A percentile compares a stretch with the other conserved stretches of the same genome.
phyloP scores from a whole-genome alignment of 2,797 vertebrate genomes.

The Sitta carolinensis region DNA sequence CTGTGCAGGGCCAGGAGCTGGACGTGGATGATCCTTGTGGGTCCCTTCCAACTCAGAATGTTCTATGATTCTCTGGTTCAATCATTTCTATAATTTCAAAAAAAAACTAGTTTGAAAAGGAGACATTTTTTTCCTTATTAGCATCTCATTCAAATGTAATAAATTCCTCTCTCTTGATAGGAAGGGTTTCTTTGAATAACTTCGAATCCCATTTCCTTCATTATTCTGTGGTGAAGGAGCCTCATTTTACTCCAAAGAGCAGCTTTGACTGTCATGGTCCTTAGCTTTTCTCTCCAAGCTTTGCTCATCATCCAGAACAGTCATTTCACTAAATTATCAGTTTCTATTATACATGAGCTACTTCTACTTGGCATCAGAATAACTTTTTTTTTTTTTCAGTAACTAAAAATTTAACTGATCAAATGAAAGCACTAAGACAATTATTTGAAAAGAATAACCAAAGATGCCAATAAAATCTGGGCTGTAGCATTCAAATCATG shows the following conservation, averaged over 20 bases:
- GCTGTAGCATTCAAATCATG: background rate
- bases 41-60: background rate
- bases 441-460: background rate
- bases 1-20: background rate
- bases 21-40: background rate
- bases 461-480: background rate
- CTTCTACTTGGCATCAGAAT: background rate
- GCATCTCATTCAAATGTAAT: background rate
- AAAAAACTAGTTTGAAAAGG: background rate
- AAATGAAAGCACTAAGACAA: slow-evolving; percentile 20
- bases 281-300: background rate
- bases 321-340: background rate
- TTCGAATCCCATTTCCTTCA: background rate
- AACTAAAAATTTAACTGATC: slow-evolving; percentile 22
- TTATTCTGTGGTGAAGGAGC: background rate
- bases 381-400: background rate
- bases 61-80: background rate
- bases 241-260: background rate
- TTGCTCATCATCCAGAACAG: background rate
- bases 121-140: background rate
- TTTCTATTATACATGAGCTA: background rate
- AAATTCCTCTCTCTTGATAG: background rate
- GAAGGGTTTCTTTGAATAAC: background rate
- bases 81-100: background rate
- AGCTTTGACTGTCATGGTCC: background rate